Evolutionary conservation across 2,113 vertebrate species (phyloP).

Genomic region (Galemys pyrenaicus): DNA sequence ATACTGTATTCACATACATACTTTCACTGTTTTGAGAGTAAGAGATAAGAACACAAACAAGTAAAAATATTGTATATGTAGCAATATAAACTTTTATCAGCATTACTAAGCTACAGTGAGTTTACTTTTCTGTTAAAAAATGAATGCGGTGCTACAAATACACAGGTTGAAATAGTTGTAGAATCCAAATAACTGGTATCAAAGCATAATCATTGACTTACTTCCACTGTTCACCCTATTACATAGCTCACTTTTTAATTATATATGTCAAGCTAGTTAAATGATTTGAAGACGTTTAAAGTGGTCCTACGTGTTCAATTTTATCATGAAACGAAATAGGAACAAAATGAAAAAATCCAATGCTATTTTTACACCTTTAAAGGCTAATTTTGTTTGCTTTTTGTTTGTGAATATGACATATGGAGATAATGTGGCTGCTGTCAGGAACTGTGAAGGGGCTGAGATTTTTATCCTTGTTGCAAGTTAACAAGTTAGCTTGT

Average conservation of each 20-base stretch:
- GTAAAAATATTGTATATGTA: slow-evolving; percentile 4
- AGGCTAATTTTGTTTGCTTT: slow-evolving; percentile 9
- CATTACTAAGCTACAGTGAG: not conserved
- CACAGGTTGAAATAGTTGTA: slow-evolving; percentile 33
- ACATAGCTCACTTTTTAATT: slow-evolving; percentile 29
- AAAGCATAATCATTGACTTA: slow-evolving; percentile 1
- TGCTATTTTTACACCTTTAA: not conserved
- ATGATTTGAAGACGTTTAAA: slow-evolving; percentile 31
- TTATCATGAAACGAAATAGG: not conserved
- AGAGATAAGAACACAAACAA: slow-evolving; percentile 20
- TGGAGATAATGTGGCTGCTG: not conserved
- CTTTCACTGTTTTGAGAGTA: not conserved
- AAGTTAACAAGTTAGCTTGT: slow-evolving; percentile 13
- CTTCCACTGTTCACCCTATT: not conserved
- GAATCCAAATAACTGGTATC: not conserved
- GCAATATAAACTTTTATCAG: not conserved
- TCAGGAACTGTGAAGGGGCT: slow-evolving; percentile 23
- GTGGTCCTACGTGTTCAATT: not conserved
- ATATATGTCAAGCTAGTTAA: slow-evolving; percentile 1
- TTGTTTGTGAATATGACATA: slow-evolving; percentile 14
- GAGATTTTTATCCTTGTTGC: slow-evolving; percentile 27
- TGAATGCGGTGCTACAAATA: not conserved
- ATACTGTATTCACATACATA: not conserved
- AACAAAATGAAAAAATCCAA: slow-evolving; percentile 1
- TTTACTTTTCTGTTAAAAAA: slow-evolving; percentile 41